Evolutionary conservation across 1,140 invertebrate genomes (phyloP).

Genomic region (Anthonomus grandis): DNA sequence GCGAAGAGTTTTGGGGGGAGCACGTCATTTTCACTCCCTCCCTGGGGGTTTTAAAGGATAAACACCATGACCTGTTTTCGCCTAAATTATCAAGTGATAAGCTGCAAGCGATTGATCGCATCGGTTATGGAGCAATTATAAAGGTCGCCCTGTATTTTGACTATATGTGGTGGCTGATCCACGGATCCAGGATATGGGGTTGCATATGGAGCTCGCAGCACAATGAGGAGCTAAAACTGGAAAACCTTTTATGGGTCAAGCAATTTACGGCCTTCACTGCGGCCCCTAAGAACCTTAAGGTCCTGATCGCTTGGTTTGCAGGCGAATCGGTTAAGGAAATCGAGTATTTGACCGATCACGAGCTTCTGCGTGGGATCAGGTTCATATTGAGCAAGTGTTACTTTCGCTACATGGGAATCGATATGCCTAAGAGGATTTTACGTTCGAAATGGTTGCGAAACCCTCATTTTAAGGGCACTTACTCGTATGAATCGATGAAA

Average conservation of each 20-base stretch:
- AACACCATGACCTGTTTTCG: conserved; percentile 56
- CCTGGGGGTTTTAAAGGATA: conserved; percentile 66
- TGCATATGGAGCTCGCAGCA: conserved; percentile 50
- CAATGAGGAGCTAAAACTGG: not conserved
- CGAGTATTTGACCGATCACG: conserved; percentile 52
- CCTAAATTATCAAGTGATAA: conserved; percentile 60
- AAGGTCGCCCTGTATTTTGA: conserved; percentile 73
- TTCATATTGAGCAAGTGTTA: conserved; percentile 9
- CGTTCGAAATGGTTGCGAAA: conserved; percentile 50
- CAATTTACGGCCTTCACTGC: conserved; percentile 16
- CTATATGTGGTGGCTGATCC: conserved; percentile 50
- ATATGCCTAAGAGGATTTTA: conserved; percentile 9
- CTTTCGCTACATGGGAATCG: conserved; percentile 3
- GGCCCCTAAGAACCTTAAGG: conserved; percentile 42
- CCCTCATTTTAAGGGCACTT: conserved; percentile 49
- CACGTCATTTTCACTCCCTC: conserved; percentile 68
- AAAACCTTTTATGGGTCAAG: not conserved
- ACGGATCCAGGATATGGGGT: conserved; percentile 39
- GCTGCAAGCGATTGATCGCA: conserved; percentile 57
- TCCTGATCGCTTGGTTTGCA: conserved; percentile 56
- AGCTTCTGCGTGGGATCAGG: conserved; percentile 45
- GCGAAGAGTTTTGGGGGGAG: conserved; percentile 53
- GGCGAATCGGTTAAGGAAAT: conserved; percentile 53
- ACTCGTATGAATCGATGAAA: conserved; percentile 48
- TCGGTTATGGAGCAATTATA: conserved; percentile 68